These are phyloP conservation scores for Ommatoiulus sabulosus DNA, from an alignment of 2,888 invertebrate genomes.

Conservation along the genomic window DNA sequence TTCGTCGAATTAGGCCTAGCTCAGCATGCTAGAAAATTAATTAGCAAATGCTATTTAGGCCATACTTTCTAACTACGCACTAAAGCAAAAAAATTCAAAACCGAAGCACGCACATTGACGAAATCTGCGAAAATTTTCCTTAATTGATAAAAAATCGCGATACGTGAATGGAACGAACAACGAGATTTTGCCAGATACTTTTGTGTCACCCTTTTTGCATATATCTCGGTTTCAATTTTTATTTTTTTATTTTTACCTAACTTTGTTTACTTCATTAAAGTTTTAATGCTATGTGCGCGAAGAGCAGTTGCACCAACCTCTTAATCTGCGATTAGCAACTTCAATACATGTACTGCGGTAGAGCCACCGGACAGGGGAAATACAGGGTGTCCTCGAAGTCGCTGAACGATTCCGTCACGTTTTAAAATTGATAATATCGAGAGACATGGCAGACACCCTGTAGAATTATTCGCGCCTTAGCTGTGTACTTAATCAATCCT, in stretches of 20 bases:
- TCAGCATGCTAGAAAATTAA: slow-evolving; percentile 38
- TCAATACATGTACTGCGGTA: too few relatives aligned
- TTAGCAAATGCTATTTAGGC: slow-evolving; percentile 35
- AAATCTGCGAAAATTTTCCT: slow-evolving; percentile 7
- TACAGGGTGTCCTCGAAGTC: too few relatives aligned
- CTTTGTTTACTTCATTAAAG: too few relatives aligned
- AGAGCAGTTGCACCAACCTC: too few relatives aligned
- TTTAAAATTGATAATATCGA: too few relatives aligned
- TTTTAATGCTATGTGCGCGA: too few relatives aligned
- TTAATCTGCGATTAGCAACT: too few relatives aligned
- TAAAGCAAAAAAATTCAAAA: neutral
- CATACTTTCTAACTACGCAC: neutral
- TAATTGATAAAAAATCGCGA: neutral
- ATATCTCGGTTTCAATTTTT: neutral
- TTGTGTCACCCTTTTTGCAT: neutral
- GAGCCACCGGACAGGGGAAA: too few relatives aligned
- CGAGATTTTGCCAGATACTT: neutral
- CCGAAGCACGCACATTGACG: neutral
- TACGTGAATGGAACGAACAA: neutral
- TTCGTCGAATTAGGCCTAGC: slow-evolving; percentile 13
- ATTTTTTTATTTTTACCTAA: neutral
- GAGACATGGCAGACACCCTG: too few relatives aligned
- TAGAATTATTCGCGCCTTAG: too few relatives aligned
- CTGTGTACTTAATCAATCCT: too few relatives aligned
- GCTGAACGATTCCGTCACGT: too few relatives aligned